Base-by-base conservation (phyloP, 1,140 invertebrate genomes). In the Danaus melanippus region DNA sequence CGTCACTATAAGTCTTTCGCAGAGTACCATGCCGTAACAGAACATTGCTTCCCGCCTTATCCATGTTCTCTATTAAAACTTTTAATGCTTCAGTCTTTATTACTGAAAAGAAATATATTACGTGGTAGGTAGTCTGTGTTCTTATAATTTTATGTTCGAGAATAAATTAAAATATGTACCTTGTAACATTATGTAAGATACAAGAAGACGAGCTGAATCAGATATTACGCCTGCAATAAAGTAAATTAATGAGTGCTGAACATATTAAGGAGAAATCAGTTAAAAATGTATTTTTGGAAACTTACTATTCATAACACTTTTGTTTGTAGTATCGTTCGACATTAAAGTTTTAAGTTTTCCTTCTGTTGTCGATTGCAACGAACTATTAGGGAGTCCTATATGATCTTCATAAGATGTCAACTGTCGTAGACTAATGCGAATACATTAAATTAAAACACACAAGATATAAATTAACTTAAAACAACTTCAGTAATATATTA, bases 171-270 rank as follows among this genome's bases (percentile, higher is more conserved):
- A 17, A 11, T 15, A 49, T 11, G 32, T 69, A 84, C 81, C 79
- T 73, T 81, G 71, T 10, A 79, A 66, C 62, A 74, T 69, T 48
- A 81, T 69, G 60, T 82, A 79, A 0, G 81, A 80, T 5, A 72
- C 68, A 8, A 84, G 60, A 8, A 82, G 56, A 12, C 46, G 56
- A n/a, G 79, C 63, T 10, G 64, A 65, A 40, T 76, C 60, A n/a
- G 10, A 50, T 50, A 84, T 82, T 3, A 76, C 74, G 40, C 53
- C 79, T 84, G 60, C 17, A 72, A 79, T 40, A 53, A 21, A 66
- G 21, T 32, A n/a, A 52, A 48, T 42, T 43, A 8, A 41, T 8
- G 3, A 50, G 41, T 49, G 21, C 10, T 43, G 7, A 15, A 43
- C 1, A 52, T n/a, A 9, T 21, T 46, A 50, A 50, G 21, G 8